Evolutionary conservation across 1,140 invertebrate species (phyloP).

Genomic region (Drosophila arizonae): DNA sequence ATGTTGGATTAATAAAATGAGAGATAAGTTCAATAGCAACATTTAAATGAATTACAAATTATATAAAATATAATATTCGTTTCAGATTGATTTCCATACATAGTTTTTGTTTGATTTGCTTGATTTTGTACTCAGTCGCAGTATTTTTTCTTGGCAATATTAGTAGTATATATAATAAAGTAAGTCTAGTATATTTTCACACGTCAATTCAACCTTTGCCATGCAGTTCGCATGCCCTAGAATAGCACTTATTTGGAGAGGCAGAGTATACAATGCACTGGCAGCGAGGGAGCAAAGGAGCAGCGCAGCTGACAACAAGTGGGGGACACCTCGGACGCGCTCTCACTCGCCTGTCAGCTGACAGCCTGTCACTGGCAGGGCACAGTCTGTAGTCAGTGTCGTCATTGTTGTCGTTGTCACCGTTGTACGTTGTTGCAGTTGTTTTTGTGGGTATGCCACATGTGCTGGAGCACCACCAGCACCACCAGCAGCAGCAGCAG

Average conservation of each 20-base stretch:
- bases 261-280: conserved; percentile 21
- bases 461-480: conserved; percentile 58
- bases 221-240: background rate
- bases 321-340: conserved; percentile 45
- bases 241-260: background rate
- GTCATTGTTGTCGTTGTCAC: conserved; percentile 72
- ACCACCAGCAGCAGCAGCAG: conserved; percentile 51
- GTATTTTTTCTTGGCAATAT: too few species aligned
- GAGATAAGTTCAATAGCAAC: too few species aligned
- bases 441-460: conserved; percentile 58
- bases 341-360: conserved; percentile 42
- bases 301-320: conserved; percentile 61
- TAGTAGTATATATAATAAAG: too few species aligned
- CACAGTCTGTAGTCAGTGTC: conserved; percentile 72
- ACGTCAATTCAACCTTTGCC: background rate
- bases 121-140: too few species aligned
- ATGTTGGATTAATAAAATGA: too few species aligned
- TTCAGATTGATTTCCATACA: too few species aligned
- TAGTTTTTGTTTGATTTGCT: too few species aligned
- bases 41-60: too few species aligned
- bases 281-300: conserved; percentile 26
- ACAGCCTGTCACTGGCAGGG: conserved; percentile 71
- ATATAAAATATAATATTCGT: too few species aligned
- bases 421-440: conserved; percentile 44
- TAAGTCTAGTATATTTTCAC: background rate